phyloP scores from a whole-genome alignment of 2,888 invertebrate species.

The Erebia palarica region DNA sequence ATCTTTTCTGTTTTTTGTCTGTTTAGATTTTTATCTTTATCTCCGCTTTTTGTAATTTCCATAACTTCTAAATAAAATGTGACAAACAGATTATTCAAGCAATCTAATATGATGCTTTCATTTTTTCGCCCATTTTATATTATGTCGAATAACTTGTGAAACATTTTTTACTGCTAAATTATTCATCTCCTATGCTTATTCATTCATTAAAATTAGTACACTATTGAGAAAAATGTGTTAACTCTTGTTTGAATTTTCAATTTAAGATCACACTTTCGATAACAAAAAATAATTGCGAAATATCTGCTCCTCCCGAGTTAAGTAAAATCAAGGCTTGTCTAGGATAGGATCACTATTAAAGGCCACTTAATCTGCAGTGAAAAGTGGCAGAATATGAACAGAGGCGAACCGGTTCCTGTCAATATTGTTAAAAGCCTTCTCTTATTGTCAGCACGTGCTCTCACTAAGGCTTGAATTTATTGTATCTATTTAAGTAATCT shows the following conservation, averaged over 20 bases:
- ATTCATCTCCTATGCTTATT: not conserved
- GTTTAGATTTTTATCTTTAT: slow-evolving; percentile 1
- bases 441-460: not conserved
- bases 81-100: slow-evolving; percentile 3
- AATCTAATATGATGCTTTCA: not conserved
- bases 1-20: not conserved
- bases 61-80: slow-evolving; percentile 1
- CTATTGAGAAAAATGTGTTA: not conserved
- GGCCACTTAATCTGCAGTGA: not conserved
- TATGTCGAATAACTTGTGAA: not conserved
- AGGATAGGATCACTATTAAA: too few species aligned
- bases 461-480: not conserved
- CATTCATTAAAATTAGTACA: not conserved
- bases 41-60: not conserved
- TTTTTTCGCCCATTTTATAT: not conserved
- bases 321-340: too few species aligned
- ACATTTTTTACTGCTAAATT: not conserved
- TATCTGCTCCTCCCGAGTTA: not conserved
- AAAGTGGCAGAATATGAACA: slow-evolving; percentile 24
- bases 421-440: slow-evolving; percentile 20
- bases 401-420: slow-evolving; percentile 25
- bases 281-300: not conserved
- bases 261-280: too few species aligned
- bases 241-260: not conserved
- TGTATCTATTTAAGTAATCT: not conserved